Conservation (phyloP, 2,113 vertebrate species). For the Lycocorax pyrrhopterus region DNA sequence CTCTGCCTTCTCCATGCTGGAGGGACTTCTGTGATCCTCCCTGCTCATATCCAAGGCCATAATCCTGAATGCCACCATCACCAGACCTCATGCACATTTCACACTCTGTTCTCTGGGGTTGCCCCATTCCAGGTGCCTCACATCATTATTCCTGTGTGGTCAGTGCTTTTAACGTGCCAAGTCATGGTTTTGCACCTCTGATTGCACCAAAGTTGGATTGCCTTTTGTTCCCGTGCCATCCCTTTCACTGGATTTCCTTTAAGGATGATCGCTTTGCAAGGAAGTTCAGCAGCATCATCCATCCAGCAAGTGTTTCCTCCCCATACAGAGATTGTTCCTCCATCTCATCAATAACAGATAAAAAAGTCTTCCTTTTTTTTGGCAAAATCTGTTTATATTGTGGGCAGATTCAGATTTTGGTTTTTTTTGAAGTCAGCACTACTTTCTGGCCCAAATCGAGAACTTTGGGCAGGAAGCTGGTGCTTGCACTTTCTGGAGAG, state of each 20-base stretch:
- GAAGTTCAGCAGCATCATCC: background rate
- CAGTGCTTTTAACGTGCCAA: background rate
- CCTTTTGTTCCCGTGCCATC: background rate
- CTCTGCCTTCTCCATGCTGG: background rate
- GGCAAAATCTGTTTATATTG: background rate
- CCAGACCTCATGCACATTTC: background rate
- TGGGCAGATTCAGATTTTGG: background rate
- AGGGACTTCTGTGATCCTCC: background rate
- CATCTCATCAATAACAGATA: background rate
- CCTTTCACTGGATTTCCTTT: background rate
- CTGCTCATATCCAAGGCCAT: background rate
- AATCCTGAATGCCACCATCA: background rate
- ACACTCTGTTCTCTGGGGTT: background rate
- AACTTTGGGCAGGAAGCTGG: background rate
- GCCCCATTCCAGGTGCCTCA: background rate
- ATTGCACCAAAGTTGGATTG: background rate
- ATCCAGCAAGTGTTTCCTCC: background rate
- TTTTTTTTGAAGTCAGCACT: background rate
- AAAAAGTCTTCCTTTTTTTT: background rate
- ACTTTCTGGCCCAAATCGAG: background rate
- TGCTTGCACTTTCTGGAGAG: background rate
- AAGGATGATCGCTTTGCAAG: background rate
- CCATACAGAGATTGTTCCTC: background rate
- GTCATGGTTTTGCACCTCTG: background rate
- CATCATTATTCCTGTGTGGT: background rate